Base-by-base conservation (phyloP, 2,888 invertebrate species). In the Sarcophaga caerulescens region DNA sequence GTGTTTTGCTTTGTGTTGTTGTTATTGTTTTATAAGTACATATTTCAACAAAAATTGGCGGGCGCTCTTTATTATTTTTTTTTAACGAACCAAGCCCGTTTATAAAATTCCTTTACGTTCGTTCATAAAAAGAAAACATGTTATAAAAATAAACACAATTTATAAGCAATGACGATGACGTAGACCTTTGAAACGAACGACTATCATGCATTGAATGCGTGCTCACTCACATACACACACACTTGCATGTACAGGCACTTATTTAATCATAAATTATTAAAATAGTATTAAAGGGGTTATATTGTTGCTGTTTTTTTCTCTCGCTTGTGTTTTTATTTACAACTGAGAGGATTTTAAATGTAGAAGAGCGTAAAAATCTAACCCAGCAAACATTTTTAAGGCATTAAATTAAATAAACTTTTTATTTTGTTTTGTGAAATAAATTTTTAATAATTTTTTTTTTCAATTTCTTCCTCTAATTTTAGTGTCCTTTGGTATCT, bases 141-240 rank as follows among this genome's bases (percentile, higher is more conserved):
- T 14, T 80, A 82, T 85, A 85, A 80, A 85, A 85, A 85, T 83
- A 85, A 80, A 80, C 76, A 79, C 25, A 66, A 25, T 74, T 65
- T 47, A 76, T 71, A 19, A 57, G 23, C 73, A 78, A 86, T 86
- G 86, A 86, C 86, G 86, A 86, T 86, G 86, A 86, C 86, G 86
- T 85, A 85, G 84, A 81, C 86, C 81, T 84, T 84, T 78, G 19
- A 84, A 81, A 68, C 70, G 66, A 66, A 59, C 25, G 73, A 19
- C 14, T 17, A 86, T 81, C 91, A 91, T 91, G 91, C 89, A 90
- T 88, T 90, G 88, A 85, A 82, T 88, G 89, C 90, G 89, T 91
- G 91, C 89, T 90, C 59, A 14, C n/a, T 11, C 63, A 44, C 47
- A 76, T 47, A 1, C 47, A 77, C 11, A 71, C 19, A 59, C 44